These are phyloP conservation scores for Blastobasis adustella DNA, from an alignment of 2,888 invertebrate species.

Conservation along the genomic window DNA sequence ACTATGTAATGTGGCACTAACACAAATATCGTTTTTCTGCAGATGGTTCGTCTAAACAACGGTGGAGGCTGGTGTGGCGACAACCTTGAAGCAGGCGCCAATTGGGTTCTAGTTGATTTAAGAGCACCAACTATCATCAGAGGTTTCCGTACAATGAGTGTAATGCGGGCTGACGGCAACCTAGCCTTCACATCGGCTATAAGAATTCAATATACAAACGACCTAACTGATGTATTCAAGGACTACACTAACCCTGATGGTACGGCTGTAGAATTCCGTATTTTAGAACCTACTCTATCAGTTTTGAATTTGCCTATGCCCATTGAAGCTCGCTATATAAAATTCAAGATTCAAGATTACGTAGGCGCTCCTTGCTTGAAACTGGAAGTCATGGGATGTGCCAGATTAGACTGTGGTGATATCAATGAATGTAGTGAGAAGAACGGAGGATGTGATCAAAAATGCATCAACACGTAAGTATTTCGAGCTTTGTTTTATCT, in stretches of 20 bases:
- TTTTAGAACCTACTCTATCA: constrained; percentile 91
- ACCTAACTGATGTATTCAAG: constrained; percentile 90
- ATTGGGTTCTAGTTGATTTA: constrained; percentile 91
- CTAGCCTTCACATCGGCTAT: constrained; percentile 93
- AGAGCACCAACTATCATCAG: constrained; percentile 91
- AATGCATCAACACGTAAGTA: constrained; percentile 86
- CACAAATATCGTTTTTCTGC: constrained; percentile 19
- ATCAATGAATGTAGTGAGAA: constrained; percentile 90
- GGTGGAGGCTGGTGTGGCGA: constrained; percentile 94
- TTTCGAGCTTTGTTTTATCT: neutral
- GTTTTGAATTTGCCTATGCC: constrained; percentile 92
- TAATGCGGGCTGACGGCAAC: constrained; percentile 86
- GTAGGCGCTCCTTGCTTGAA: constrained; percentile 92
- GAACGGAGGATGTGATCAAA: constrained; percentile 95
- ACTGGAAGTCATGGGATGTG: constrained; percentile 94
- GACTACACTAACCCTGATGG: constrained; percentile 95
- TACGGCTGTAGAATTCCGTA: constrained; percentile 93
- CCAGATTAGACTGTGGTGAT: constrained; percentile 90
- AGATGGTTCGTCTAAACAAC: constrained; percentile 89
- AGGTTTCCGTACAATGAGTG: constrained; percentile 93
- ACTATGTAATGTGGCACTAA: neutral
- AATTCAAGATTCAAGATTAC: constrained; percentile 91
- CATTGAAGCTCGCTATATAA: constrained; percentile 91
- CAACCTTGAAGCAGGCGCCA: constrained; percentile 87
- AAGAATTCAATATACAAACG: constrained; percentile 90